Evolutionary conservation across 2,888 invertebrate species (phyloP).

Genomic region (Trissolcus brochymenae): DNA sequence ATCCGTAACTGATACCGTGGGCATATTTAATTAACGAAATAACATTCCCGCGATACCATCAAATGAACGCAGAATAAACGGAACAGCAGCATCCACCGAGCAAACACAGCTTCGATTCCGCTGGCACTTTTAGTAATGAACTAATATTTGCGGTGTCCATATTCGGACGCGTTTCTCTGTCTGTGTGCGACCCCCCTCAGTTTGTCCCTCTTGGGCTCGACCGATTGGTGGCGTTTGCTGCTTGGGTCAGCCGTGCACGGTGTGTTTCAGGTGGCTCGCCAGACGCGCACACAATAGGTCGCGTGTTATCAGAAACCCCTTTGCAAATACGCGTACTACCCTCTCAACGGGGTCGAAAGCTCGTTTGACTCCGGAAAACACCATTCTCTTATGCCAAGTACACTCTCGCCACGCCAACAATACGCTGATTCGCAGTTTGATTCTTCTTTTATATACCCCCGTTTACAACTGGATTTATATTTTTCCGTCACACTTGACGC

Average conservation of each 20-base stretch:
- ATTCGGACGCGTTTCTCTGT: conserved; percentile 58
- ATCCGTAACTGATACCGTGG: conserved; percentile 41
- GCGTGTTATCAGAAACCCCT: conserved; percentile 72
- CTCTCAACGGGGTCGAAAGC: conserved; percentile 63
- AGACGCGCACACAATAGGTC: conserved; percentile 64
- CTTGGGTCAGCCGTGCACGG: conserved; percentile 35
- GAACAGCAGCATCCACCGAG: conserved; percentile 57
- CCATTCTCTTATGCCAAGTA: conserved; percentile 60
- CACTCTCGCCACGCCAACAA: conserved; percentile 52
- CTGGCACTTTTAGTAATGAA: conserved; percentile 76
- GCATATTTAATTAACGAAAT: conserved; percentile 64
- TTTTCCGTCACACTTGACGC: too few relatives aligned
- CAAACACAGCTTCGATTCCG: conserved; percentile 58
- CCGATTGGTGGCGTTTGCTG: conserved; percentile 40
- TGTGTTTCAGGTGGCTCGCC: conserved; percentile 57
- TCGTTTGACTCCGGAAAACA: conserved; percentile 60
- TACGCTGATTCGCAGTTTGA: conserved; percentile 39
- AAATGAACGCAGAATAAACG: conserved; percentile 67
- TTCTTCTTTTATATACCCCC: conserved; percentile 27
- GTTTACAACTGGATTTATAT: conserved; percentile 2
- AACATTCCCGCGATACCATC: conserved; percentile 65
- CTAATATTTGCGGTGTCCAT: conserved; percentile 75
- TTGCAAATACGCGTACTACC: conserved; percentile 70
- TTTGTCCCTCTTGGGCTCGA: conserved; percentile 34
- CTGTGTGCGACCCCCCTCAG: conserved; percentile 19